These are phyloP conservation scores for Otus scops DNA, from an alignment of 2,797 vertebrate species.

Conservation along the genomic window DNA sequence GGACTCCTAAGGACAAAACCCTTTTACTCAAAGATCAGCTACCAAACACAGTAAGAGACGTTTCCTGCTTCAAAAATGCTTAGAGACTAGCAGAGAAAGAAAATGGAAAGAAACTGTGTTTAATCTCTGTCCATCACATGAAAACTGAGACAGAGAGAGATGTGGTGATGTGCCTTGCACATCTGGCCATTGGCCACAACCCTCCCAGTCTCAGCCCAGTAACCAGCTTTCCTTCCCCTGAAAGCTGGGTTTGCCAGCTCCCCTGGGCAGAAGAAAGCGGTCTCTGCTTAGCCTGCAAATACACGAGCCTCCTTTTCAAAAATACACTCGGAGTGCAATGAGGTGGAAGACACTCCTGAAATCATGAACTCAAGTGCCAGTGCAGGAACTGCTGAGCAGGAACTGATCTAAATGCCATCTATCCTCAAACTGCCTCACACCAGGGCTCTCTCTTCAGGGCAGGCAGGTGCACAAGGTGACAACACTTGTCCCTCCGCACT, in stretches of 20 bases:
- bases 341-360: not conserved
- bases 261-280: fast-evolving
- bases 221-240: not conserved
- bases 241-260: not conserved
- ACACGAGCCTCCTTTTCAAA: not conserved
- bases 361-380: not conserved
- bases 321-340: not conserved
- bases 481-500: not conserved
- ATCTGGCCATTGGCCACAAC: not conserved
- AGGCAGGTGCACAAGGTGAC: not conserved
- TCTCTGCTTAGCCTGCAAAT: not conserved
- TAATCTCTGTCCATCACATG: not conserved
- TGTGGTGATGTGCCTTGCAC: not conserved
- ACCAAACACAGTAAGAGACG: not conserved
- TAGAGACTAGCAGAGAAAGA: not conserved
- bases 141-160: not conserved
- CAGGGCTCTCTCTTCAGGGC: not conserved
- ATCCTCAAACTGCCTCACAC: not conserved
- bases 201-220: not conserved
- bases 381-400: not conserved
- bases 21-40: not conserved
- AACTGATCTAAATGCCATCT: not conserved
- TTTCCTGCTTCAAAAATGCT: not conserved
- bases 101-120: not conserved
- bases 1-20: not conserved